Evolutionary conservation across 1,140 invertebrate species (phyloP), one percentile per base, ranked within the genome.

Genomic region (Elysia chlorotica): DNA sequence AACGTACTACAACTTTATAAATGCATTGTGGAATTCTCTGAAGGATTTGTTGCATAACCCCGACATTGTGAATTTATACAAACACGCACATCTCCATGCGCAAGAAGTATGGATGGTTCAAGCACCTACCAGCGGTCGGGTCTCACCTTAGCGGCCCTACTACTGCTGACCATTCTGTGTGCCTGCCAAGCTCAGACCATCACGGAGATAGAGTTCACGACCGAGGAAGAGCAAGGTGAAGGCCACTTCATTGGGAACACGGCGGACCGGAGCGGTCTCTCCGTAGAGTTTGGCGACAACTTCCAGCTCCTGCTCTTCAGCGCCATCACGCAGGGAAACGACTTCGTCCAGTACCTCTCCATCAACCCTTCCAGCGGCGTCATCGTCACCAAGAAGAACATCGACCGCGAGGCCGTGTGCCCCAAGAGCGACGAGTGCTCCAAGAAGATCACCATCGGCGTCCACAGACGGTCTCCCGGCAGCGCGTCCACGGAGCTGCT

Each of bases 331-430:
- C 25, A 56, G 1, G 74, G 74, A 23, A 73, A 76, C 38, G 21
- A n/a, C 17, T 41, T 57, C 28, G 71, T 67, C 19, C 10, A 67
- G 3, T 75, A 65, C 73, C 74, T 79, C 31, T 31, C 25, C 19
- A 62, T 79, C 17, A 73, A 75, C 36, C 21, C 70, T n/a, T 36
- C 37, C 14, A 74, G 38, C 14, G 78, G 78, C n/a, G 70, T 76
- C 14, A 74, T 79, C 23, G 33, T 65, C 10, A 79, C 78, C 21
- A 41, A 36, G 0, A 10, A 38, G 10, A 57, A 31, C 17, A 73
- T 79, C 3, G 74, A 79, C 62, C 37, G 78, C n/a, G 78, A 79
- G 36, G 53, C 5, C 5, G 17, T 76, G 23, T 76, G 74, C 25
- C 53, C 28, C 3, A 73, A 73, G 21, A 28, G 36, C 5, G 19